phyloP scores from a whole-genome alignment of 2,113 vertebrate species.

The Chaetura pelagica region DNA sequence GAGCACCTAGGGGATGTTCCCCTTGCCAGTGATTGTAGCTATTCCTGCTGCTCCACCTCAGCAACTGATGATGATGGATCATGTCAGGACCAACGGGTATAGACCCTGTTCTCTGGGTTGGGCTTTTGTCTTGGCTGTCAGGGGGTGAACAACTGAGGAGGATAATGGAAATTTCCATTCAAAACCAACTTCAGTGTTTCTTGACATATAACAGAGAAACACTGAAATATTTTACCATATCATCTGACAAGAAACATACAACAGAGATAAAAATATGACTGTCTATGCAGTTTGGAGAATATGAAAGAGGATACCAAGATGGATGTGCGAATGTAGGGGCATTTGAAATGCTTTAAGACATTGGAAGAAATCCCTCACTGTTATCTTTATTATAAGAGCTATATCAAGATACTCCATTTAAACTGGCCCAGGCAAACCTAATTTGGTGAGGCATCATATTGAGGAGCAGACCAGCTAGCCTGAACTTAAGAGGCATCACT shows the following conservation, averaged over 20 bases:
- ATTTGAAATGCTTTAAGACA: not conserved
- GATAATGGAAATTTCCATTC: not conserved
- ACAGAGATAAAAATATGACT: not conserved
- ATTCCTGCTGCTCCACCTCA: not conserved
- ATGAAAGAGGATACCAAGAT: not conserved
- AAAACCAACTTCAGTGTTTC: not conserved
- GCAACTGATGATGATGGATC: not conserved
- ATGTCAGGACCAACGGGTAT: not conserved
- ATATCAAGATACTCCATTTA: not conserved
- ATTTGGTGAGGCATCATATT: not conserved
- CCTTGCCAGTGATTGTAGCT: not conserved
- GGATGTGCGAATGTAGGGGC: not conserved
- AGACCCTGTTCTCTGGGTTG: not conserved
- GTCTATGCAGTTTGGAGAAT: not conserved
- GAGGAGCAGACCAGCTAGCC: not conserved
- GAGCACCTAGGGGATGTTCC: not conserved
- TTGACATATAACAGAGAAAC: not conserved
- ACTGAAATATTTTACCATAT: not conserved
- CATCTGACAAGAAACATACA: not conserved
- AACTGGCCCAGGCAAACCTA: not conserved
- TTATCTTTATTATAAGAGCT: not conserved
- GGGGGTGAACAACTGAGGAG: accelerated
- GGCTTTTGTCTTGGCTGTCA: not conserved
- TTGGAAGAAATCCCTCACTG: not conserved
- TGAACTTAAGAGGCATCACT: not conserved